A percentile compares a stretch with the other conserved stretches of the same genome.
Conservation (phyloP, 2,888 invertebrate genomes). For the Habroteleia sp. region DNA sequence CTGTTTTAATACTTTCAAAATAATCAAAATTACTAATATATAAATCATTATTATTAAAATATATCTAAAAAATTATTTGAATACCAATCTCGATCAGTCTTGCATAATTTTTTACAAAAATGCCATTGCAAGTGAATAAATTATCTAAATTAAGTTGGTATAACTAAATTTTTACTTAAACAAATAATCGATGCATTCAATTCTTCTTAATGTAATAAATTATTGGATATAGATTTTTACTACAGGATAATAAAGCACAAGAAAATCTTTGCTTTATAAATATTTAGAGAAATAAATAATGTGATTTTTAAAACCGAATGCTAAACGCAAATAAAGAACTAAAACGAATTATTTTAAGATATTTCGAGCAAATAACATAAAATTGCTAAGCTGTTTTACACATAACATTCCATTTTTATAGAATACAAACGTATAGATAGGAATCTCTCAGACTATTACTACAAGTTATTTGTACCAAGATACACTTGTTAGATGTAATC, state of each 20-base stretch:
- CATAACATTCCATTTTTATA: constrained; percentile 38
- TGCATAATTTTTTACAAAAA: constrained; percentile 30
- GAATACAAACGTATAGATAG: constrained; percentile 48
- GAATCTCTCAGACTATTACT: constrained; percentile 47
- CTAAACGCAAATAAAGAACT: constrained; percentile 20
- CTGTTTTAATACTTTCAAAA: constrained; percentile 1
- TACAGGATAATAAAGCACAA: constrained; percentile 13
- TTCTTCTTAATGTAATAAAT: constrained; percentile 7
- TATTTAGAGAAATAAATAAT: constrained; percentile 8
- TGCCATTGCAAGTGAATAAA: constrained; percentile 7
- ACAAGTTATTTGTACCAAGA: constrained; percentile 71
- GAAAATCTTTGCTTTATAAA: constrained; percentile 5
- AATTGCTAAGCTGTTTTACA: constrained; percentile 45
- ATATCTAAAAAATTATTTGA: constrained; percentile 3
- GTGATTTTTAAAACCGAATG: constrained; percentile 2
- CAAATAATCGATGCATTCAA: constrained; percentile 19
- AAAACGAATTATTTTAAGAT: constrained; percentile 19
- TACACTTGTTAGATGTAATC: constrained; percentile 49
- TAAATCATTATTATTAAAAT: constrained; percentile 3
- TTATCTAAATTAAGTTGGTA: constrained; percentile 1
- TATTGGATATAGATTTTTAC: constrained; percentile 4
- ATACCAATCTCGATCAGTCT: constrained; percentile 32
- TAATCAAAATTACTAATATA: too few relatives aligned
- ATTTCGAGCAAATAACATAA: constrained; percentile 42
- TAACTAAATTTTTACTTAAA: constrained; percentile 18